phyloP scores from a whole-genome alignment of 2,113 vertebrate species.

The Ivindomyrus marchei region DNA sequence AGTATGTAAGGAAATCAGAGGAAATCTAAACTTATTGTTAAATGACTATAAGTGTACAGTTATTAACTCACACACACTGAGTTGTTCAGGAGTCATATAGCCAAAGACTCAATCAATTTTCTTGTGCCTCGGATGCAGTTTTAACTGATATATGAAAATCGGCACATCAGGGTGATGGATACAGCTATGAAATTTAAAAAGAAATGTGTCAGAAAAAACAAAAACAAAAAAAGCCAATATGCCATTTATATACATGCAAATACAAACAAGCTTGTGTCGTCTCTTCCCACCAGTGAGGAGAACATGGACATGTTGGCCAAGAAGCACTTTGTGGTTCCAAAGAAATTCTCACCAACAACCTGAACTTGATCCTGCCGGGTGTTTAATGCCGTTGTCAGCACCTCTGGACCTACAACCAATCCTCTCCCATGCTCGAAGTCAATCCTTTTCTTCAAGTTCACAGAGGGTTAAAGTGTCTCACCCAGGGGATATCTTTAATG shows the following conservation, averaged over 20 bases:
- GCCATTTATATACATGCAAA: not conserved
- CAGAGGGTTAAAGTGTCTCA: constrained; percentile 58
- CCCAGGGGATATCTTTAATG: constrained; percentile 42
- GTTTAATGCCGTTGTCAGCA: constrained; percentile 47
- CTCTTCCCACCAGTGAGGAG: not conserved
- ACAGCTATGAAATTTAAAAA: not conserved
- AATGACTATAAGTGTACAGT: not conserved
- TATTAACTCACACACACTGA: not conserved
- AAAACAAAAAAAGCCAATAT: not conserved
- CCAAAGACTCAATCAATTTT: not conserved
- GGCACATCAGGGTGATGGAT: not conserved
- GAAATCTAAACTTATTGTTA: not conserved
- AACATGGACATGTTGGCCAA: not conserved
- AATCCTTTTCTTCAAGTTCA: constrained; percentile 43
- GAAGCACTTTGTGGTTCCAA: constrained; percentile 18
- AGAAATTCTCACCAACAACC: constrained; percentile 15
- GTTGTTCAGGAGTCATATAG: not conserved
- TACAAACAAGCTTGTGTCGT: not conserved
- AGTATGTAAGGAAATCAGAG: not conserved
- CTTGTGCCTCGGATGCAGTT: not conserved
- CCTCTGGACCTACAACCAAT: constrained; percentile 1
- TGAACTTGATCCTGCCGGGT: constrained; percentile 33
- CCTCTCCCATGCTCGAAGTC: not conserved
- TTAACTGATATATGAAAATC: not conserved
- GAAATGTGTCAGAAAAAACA: not conserved